These are phyloP conservation scores for Micronisus gabar DNA, from an alignment of 2,113 vertebrate genomes.

Conservation along the genomic window DNA sequence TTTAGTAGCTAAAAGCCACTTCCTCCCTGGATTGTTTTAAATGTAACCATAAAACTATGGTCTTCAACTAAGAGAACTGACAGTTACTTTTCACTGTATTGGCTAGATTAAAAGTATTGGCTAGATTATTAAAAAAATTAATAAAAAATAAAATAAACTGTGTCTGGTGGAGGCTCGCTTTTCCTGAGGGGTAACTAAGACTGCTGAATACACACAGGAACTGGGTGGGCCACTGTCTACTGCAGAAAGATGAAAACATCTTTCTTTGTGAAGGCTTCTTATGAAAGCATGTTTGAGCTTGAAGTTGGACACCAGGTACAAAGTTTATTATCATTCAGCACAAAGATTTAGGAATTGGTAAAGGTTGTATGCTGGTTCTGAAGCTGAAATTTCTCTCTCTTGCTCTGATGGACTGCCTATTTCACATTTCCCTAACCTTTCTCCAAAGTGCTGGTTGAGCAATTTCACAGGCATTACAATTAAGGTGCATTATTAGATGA, in stretches of 20 bases:
- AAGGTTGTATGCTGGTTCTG: not conserved
- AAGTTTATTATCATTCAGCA: not conserved
- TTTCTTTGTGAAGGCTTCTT: not conserved
- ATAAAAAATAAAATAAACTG: not conserved
- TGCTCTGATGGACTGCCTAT: not conserved
- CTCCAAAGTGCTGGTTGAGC: not conserved
- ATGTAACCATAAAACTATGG: not conserved
- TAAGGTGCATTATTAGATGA: not conserved
- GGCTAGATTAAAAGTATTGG: not conserved
- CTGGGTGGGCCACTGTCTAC: not conserved
- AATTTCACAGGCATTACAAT: not conserved
- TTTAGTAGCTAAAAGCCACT: not conserved
- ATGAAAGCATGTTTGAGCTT: not conserved
- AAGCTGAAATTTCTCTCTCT: not conserved
- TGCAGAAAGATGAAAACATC: not conserved
- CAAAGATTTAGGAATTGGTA: not conserved
- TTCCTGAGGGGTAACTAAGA: not conserved
- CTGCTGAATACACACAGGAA: not conserved
- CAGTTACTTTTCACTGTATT: not conserved
- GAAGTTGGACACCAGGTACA: not conserved
- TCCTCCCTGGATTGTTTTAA: not conserved
- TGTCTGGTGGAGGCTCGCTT: not conserved
- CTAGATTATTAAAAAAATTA: not conserved
- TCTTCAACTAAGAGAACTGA: not conserved
- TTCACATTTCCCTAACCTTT: not conserved